phyloP scores from a whole-genome alignment of 2,113 vertebrate species.

The Brienomyrus brachyistius region DNA sequence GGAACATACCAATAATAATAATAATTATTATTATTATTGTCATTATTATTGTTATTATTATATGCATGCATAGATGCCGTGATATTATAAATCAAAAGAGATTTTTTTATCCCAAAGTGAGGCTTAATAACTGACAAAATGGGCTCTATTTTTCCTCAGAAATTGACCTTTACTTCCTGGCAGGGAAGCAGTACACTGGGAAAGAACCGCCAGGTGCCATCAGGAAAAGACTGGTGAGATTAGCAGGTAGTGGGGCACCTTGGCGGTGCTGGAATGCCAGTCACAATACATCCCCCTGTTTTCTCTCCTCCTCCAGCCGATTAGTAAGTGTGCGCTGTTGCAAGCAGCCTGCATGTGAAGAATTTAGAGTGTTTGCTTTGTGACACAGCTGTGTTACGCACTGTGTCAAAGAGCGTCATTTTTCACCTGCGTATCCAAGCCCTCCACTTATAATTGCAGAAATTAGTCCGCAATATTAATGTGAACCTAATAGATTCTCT shows the following conservation, averaged over 20 bases:
- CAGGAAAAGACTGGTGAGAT: neutral
- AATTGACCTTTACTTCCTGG: neutral
- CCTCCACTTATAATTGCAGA: neutral
- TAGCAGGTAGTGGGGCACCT: neutral
- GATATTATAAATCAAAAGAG: neutral
- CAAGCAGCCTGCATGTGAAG: neutral
- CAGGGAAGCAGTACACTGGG: neutral
- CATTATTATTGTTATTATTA: neutral
- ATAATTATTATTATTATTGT: neutral
- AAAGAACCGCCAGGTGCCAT: neutral
- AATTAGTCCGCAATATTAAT: neutral
- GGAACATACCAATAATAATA: neutral
- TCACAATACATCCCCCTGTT: neutral
- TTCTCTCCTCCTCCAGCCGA: neutral
- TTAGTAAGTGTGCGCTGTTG: neutral
- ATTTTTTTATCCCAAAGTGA: neutral
- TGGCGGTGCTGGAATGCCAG: neutral
- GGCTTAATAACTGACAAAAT: neutral
- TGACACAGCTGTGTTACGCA: neutral
- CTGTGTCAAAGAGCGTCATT: neutral
- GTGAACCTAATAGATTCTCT: neutral
- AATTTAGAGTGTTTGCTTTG: neutral
- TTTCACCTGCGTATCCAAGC: neutral
- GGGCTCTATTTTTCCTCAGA: neutral
- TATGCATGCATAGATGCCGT: neutral